phyloP scores from a whole-genome alignment of 2,113 vertebrate species.

The Rhegmatorhina hoffmannsi region DNA sequence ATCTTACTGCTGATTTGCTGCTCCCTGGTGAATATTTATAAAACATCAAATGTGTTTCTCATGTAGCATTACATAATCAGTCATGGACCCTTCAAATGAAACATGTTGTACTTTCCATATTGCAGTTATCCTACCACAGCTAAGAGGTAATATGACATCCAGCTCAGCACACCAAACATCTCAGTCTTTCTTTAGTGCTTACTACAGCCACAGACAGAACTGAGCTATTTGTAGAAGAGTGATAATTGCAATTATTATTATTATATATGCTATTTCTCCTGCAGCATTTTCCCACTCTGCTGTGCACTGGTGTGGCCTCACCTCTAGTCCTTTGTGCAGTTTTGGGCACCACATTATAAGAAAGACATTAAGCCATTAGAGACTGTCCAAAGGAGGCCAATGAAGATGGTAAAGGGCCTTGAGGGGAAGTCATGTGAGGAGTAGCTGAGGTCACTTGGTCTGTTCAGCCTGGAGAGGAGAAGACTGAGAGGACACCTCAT shows the following conservation, averaged over 20 bases:
- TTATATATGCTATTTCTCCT: not conserved
- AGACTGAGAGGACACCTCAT: not conserved
- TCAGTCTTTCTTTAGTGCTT: not conserved
- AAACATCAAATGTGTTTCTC: conserved; percentile 20
- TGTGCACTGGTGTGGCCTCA: not conserved
- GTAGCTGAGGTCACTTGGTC: not conserved
- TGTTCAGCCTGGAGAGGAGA: not conserved
- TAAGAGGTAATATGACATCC: not conserved
- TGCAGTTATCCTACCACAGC: not conserved
- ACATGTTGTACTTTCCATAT: not conserved
- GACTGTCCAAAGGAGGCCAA: not conserved
- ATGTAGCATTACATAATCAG: conserved; percentile 10
- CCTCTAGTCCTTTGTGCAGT: rapidly evolving
- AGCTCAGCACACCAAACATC: not conserved
- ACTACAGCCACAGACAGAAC: not conserved
- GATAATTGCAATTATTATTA: not conserved
- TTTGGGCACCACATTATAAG: not conserved
- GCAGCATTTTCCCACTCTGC: not conserved
- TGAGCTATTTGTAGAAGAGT: not conserved
- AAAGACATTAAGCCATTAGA: not conserved
- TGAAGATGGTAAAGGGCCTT: not conserved
- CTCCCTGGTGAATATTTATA: not conserved
- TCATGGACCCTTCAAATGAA: not conserved
- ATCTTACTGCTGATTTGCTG: not conserved
- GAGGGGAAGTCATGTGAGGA: rapidly evolving